A percentile compares a stretch with the other conserved stretches of the same genome.
Conservation (phyloP, 2,113 vertebrate species). For the western clawed frog (Xenopus tropicalis) region UCB_Xtro_10.0 CM004447.2:119187501-119188000, state of each 20-base stretch:
- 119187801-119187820: neutral
- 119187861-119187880: neutral
- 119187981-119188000: no score
- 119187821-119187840: conserved; percentile 3
- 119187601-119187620: no score
- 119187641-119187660: no score
- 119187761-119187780: neutral
- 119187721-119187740: no score
- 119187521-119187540: no score
- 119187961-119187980: no score
- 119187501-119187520: no score
- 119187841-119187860: neutral
- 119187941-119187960: no score
- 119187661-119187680: neutral
- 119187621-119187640: neutral
- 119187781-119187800: neutral
- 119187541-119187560: no score
- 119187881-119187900: neutral
- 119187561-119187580: no score
- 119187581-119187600: no score
- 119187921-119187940: neutral
- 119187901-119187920: neutral
- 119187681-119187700: neutral
- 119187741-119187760: neutral
- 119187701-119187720: neutral